These are phyloP conservation scores for Phyllostomus hastatus DNA, from an alignment of 2,113 vertebrate species.

Conservation along the genomic window DNA sequence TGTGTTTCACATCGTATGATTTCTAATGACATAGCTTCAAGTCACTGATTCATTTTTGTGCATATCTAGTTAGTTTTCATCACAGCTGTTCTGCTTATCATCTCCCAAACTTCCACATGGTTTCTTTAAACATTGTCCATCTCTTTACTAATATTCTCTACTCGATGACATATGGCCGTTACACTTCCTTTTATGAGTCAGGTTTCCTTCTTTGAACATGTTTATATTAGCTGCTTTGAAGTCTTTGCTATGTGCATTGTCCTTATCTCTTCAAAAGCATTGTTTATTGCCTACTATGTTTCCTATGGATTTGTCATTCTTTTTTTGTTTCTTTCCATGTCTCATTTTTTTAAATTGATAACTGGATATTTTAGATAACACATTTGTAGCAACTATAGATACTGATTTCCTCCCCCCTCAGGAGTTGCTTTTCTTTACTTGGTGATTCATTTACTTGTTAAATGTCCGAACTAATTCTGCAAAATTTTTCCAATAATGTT, in stretches of 20 bases:
- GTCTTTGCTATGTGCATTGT: not conserved
- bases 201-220: not conserved
- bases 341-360: not conserved
- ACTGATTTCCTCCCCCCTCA: not conserved
- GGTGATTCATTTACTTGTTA: not conserved
- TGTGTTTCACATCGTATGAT: not conserved
- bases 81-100: not conserved
- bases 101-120: not conserved
- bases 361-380: not conserved
- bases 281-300: not conserved
- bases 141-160: not conserved
- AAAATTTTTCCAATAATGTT: not conserved
- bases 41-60: not conserved
- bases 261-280: not conserved
- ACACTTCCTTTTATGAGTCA: not conserved
- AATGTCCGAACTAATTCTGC: not conserved
- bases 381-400: not conserved
- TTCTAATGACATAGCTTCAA: not conserved
- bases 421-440: not conserved
- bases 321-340: not conserved
- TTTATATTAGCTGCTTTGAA: not conserved
- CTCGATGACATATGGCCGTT: not conserved
- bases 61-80: not conserved
- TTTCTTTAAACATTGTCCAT: not conserved
- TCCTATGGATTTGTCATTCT: not conserved